Evolutionary conservation across 2,888 invertebrate genomes (phyloP), one percentile per base, ranked within the genome.

Genomic region (Polyommatus iphigenia): DNA sequence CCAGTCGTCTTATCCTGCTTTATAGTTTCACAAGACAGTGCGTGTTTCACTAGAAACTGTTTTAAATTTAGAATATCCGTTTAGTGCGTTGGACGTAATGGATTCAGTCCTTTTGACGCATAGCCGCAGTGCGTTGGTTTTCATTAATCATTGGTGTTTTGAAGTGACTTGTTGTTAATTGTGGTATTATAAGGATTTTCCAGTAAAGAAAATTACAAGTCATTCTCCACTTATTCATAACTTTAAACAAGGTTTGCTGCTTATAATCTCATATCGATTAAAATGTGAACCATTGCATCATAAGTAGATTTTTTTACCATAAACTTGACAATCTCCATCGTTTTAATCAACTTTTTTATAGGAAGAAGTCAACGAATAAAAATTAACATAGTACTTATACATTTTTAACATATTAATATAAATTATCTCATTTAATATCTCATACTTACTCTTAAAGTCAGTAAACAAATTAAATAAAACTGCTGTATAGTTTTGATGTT

Each of bases 1-100:
- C 91, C 90, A 91, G 91, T 87, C 89, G 84, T 29, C 78, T 84
- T 86, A 85, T 86, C 87, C 87, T 88, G 86, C 87, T 88, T 85
- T 89, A 87, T 88, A 86, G 88, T 86, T 87, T 90, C 87, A 90
- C 90, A 88, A 89, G 89, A 86, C 89, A 87, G 85, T 86, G 85
- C 88, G 54, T 73, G 89, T 91, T 92, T 94, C 91, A 87, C 87
- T 91, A 89, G 91, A 93, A 93, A 89, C 87, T 84, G 88, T 90
- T 90, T 41, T 93, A 93, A 91, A 89, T 91, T 92, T 94, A 94
- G 93, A 93, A 92, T 92, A 87, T 91, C 91, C 90, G 91, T 91
- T 89, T 90, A 88, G 86, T 90, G 91, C 88, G 90, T 90, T 88
- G 89, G 91, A 87, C 82, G 85, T 89, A 90, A 91, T 91, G 89